A percentile compares a stretch with the other conserved stretches of the same genome.
Conservation (phyloP, 2,113 vertebrate genomes). For the Gnathonemus echidnorhynchus region DNA sequence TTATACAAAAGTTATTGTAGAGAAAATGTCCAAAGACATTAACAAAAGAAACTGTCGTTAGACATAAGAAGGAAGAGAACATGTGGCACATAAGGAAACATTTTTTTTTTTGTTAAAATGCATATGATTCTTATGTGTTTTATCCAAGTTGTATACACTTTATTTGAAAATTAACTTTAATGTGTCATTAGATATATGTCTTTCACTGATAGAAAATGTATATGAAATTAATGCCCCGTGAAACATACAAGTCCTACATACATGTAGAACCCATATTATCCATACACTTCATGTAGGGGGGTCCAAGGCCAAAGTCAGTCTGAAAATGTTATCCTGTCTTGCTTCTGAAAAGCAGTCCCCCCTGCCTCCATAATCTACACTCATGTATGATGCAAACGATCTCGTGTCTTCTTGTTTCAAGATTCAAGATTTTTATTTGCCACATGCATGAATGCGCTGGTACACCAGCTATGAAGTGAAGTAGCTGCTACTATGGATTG, state of each 20-base stretch:
- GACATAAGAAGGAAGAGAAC: not conserved
- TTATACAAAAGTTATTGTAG: not conserved
- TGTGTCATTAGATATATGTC: no score
- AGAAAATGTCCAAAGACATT: not conserved
- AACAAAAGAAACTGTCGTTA: not conserved
- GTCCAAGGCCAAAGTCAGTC: not conserved
- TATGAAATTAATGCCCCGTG: no score
- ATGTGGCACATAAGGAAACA: not conserved
- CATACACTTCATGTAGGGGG: not conserved
- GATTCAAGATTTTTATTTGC: no score
- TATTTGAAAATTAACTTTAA: not conserved
- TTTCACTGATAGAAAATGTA: not conserved
- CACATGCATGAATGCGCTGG: no score
- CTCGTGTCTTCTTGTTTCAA: not conserved
- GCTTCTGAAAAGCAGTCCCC: not conserved
- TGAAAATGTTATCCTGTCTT: not conserved
- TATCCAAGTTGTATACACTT: not conserved
- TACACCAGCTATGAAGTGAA: no score
- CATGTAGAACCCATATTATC: no score
- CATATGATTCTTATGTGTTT: not conserved
- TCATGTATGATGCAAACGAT: not conserved
- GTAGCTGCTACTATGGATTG: not conserved
- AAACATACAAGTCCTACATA: no score
- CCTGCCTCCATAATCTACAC: not conserved
- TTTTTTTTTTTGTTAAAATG: no score